Base-by-base conservation (phyloP, 1,140 invertebrate genomes). In the Protaetia brevitarsis region DNA sequence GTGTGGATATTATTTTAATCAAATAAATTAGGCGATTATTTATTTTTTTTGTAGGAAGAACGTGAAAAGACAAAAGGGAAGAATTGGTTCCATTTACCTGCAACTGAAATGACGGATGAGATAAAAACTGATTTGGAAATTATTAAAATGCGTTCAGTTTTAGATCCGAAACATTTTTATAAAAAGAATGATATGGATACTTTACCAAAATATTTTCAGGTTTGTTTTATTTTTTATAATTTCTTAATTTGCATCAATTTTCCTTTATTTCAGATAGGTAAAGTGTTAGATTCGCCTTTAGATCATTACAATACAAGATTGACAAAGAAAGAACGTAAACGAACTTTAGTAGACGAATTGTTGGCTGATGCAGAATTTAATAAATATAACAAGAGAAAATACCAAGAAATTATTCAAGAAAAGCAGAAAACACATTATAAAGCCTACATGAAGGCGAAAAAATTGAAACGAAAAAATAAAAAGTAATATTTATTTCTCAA, bases 101-200 rank as follows among this genome's bases (percentile, higher is more conserved):
- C 91, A 1, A 88, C 93, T 56, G 94, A 97, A 77, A 76, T 97
- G 68, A 96, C 92, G 0, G 89, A 94, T 21, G 94, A 97, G 78
- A 77, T 90, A 3, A 90, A 90, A 76, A 89, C 90, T 74, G 95
- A 98, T 78, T 81, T 98, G 4, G 85, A 93, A 80, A 79, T 97
- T 3, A 77, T 99, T 0, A 89, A 93, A 80, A 96, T 98, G 94
- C 86, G 96, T 75, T 90, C 91, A n/a, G 91, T 87, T 3, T 80
- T 98, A 2, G 91, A 98, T 83, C 90, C 93, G 0, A 97, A 96
- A 79, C 87, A 87, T 62, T 97, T 97, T 75, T 98, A 97, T 79
- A 97, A 97, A 78, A 92, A 92, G 69, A 95, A 94, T 78, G 93
- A 96, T 76, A 83, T 90, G 31, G 89, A 92, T 80, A 86, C 85